Conservation (phyloP, 2,113 vertebrate genomes). For the Philantomba maxwellii region DNA sequence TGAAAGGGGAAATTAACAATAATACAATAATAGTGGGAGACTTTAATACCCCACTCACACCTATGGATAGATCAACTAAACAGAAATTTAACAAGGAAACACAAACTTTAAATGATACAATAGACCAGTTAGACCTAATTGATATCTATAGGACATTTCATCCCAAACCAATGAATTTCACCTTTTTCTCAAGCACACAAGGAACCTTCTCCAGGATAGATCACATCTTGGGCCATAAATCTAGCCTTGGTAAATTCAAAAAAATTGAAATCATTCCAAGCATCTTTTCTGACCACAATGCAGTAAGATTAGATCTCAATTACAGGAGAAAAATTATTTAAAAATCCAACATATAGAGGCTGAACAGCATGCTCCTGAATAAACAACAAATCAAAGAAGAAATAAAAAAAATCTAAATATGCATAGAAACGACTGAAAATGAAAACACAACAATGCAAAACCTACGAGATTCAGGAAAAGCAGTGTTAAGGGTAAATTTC, state of each 20-base stretch:
- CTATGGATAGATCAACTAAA: not conserved
- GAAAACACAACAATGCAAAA: not conserved
- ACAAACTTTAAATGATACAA: not conserved
- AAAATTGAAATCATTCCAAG: not conserved
- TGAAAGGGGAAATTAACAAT: not conserved
- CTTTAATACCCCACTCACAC: not conserved
- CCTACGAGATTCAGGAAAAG: not conserved
- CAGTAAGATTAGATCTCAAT: not conserved
- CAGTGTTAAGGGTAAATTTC: not conserved
- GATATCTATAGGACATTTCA: not conserved
- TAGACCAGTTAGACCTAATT: not conserved
- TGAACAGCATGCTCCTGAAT: not conserved
- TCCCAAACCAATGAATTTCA: not conserved
- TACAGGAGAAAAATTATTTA: not conserved
- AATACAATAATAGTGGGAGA: not conserved
- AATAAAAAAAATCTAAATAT: not conserved
- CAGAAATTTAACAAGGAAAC: not conserved
- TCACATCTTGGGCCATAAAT: not conserved
- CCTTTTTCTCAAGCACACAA: not conserved
- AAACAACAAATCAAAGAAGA: not conserved
- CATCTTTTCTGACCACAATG: not conserved
- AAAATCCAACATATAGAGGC: not conserved
- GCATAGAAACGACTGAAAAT: not conserved
- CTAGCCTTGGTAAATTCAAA: not conserved
- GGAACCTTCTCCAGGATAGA: not conserved